Conservation (phyloP, 2,888 invertebrate genomes). For the Polydrusus tereticollis region DNA sequence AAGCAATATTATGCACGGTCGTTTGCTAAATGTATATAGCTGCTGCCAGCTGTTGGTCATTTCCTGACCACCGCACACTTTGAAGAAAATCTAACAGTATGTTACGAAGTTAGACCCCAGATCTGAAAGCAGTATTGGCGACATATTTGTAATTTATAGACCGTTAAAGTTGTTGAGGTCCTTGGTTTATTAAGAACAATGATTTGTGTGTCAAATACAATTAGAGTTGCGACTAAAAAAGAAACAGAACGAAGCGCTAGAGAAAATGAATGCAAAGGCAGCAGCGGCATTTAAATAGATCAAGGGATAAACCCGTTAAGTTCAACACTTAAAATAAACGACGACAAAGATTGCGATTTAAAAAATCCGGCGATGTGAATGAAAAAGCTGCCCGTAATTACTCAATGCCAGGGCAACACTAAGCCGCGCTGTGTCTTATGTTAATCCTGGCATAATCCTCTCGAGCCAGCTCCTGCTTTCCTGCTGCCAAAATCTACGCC, state of each 20-base stretch:
- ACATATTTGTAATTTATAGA: no score
- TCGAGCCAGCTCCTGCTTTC: slow-evolving; percentile 62
- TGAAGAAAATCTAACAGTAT: no score
- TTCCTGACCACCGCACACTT: no score
- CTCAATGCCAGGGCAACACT: slow-evolving; percentile 67
- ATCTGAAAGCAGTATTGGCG: no score
- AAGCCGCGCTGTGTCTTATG: slow-evolving; percentile 68
- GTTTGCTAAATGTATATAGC: no score
- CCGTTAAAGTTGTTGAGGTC: no score
- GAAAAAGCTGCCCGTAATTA: slow-evolving; percentile 65
- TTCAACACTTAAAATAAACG: slow-evolving; percentile 58
- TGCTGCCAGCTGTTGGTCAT: no score
- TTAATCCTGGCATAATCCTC: slow-evolving; percentile 67
- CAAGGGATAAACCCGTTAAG: slow-evolving; percentile 51
- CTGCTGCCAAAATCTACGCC: slow-evolving; percentile 61
- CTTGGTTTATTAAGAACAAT: no score
- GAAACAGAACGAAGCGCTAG: slow-evolving; percentile 5
- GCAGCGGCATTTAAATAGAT: slow-evolving; percentile 49
- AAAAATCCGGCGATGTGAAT: slow-evolving; percentile 55
- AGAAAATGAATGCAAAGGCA: slow-evolving; percentile 39
- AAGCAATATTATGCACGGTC: no score
- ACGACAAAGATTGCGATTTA: slow-evolving; percentile 60
- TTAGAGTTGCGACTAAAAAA: neutral
- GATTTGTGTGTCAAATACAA: no score
- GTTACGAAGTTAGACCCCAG: no score